Evolutionary conservation across 2,113 vertebrate species (phyloP).

Genomic region (Corythoichthys intestinalis): DNA sequence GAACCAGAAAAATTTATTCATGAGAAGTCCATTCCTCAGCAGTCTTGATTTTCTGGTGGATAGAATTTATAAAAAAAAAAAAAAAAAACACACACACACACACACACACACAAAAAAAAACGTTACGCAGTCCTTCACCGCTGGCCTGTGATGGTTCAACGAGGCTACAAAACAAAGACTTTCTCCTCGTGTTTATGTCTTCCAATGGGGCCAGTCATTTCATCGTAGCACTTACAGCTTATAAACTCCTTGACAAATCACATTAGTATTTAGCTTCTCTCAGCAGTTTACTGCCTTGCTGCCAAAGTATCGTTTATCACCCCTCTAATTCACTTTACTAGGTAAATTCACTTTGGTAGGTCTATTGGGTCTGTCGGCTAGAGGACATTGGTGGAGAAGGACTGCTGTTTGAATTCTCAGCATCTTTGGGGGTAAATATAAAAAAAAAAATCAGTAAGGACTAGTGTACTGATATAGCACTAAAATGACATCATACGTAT

Average conservation of each 20-base stretch:
- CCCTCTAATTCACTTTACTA: constrained; percentile 69
- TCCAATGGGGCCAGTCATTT: constrained; percentile 65
- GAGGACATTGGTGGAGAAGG: constrained; percentile 22
- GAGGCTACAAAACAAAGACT: constrained; percentile 57
- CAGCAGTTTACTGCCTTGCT: constrained; percentile 69
- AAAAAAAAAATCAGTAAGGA: neutral
- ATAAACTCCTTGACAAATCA: constrained; percentile 74
- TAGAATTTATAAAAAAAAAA: neutral
- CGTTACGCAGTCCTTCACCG: constrained; percentile 51
- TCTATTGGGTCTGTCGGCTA: constrained; percentile 53
- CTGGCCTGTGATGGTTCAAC: constrained; percentile 43
- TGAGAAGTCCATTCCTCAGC: constrained; percentile 46
- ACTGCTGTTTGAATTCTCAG: constrained; percentile 34
- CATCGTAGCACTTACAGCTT: constrained; percentile 76
- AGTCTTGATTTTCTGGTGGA: constrained; percentile 21
- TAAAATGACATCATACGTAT: too few species aligned
- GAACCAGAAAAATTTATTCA: constrained; percentile 58
- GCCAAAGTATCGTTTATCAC: constrained; percentile 73
- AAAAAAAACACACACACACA: neutral
- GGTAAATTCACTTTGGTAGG: constrained; percentile 65
- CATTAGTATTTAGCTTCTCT: constrained; percentile 75
- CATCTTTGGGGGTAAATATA: constrained; percentile 9
- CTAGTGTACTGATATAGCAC: too few species aligned
- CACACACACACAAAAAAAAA: neutral
- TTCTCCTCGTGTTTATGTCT: constrained; percentile 65